Conservation (phyloP, 2,113 vertebrate species). For the Bucco capensis region DNA sequence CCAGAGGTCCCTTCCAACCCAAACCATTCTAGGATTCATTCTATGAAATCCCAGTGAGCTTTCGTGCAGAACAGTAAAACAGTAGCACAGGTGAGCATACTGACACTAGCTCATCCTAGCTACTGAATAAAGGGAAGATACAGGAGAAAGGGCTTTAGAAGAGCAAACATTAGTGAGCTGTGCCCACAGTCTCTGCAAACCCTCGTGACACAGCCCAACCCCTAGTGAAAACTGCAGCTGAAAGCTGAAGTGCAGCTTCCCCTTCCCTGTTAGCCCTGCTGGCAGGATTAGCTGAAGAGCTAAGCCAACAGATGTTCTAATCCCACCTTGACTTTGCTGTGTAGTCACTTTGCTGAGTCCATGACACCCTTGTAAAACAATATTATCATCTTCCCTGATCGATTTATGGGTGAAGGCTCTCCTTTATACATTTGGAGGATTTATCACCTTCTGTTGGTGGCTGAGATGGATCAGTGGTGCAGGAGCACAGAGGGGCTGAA, state of each 20-base stretch:
- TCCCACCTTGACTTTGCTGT: neutral
- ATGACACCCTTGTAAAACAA: constrained; percentile 12
- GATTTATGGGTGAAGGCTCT: neutral
- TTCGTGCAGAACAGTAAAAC: neutral
- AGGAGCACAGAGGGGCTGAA: neutral
- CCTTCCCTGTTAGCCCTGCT: neutral
- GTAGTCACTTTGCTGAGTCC: neutral
- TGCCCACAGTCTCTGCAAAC: neutral
- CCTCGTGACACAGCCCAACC: neutral
- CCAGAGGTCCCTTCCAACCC: too few relatives aligned
- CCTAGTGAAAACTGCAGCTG: neutral
- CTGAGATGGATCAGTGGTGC: constrained; percentile 13
- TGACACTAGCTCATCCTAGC: neutral
- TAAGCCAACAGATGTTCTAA: neutral
- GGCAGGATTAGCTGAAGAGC: neutral
- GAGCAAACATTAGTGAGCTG: neutral
- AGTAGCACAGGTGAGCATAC: neutral
- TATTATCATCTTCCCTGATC: constrained; percentile 1
- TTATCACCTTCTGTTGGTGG: constrained; percentile 27
- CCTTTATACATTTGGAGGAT: constrained; percentile 17
- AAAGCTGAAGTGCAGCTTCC: neutral
- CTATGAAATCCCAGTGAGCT: neutral
- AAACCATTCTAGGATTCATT: too few relatives aligned
- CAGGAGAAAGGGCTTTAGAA: neutral
- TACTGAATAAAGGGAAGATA: neutral